These are phyloP conservation scores for Eilema caniola DNA, from an alignment of 2,888 invertebrate genomes.

Conservation along the genomic window DNA sequence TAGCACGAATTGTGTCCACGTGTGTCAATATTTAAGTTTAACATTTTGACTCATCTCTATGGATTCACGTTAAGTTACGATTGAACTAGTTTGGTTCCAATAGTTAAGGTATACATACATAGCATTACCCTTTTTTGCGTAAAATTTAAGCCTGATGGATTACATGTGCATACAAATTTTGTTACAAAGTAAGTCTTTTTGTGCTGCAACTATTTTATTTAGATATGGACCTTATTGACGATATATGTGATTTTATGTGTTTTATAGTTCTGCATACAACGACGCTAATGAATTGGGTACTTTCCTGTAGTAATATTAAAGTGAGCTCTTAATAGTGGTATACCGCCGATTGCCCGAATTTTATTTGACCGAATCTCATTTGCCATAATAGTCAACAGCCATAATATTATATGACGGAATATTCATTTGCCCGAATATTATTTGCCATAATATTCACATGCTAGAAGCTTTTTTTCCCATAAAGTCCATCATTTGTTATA, in stretches of 20 bases:
- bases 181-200: neutral
- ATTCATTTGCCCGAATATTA: too few species aligned
- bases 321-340: neutral
- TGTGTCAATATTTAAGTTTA: constrained; percentile 16
- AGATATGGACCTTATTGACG: neutral
- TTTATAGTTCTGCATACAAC: neutral
- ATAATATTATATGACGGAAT: too few species aligned
- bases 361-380: too few species aligned
- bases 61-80: neutral
- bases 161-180: neutral
- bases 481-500: too few species aligned
- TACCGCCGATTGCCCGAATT: too few species aligned
- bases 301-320: neutral
- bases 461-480: too few species aligned
- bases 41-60: constrained; percentile 3
- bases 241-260: neutral
- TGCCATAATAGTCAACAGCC: too few species aligned
- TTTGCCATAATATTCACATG: too few species aligned
- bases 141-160: neutral
- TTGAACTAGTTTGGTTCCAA: neutral
- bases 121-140: neutral
- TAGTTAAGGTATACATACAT: neutral
- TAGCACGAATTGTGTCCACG: constrained; percentile 7
- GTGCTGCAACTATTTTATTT: neutral
- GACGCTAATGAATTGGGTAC: too few species aligned